phyloP scores from a whole-genome alignment of 2,888 invertebrate genomes.

The Camptogramma bilineatum region DNA sequence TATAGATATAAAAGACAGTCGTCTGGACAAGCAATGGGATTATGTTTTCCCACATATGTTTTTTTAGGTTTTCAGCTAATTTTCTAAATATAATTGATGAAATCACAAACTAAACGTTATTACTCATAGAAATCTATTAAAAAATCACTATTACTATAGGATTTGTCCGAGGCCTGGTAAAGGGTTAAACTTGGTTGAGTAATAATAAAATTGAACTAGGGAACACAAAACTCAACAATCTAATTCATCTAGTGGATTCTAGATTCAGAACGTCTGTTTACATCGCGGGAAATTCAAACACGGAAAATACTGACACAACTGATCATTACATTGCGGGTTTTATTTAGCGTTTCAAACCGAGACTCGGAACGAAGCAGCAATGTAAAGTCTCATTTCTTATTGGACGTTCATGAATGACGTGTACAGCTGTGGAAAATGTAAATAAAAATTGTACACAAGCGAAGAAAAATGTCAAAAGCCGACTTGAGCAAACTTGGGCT shows the following conservation, averaged over 20 bases:
- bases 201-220: too few relatives aligned
- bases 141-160: too few relatives aligned
- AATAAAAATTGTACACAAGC: constrained; percentile 39
- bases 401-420: constrained; percentile 18
- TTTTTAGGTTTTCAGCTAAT: too few relatives aligned
- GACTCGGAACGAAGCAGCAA: constrained; percentile 7
- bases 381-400: constrained; percentile 13
- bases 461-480: constrained; percentile 44
- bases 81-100: too few relatives aligned
- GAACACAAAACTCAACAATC: too few relatives aligned
- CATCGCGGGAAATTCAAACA: constrained; percentile 26
- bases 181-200: too few relatives aligned
- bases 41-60: too few relatives aligned
- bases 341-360: background rate
- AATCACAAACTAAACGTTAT: too few relatives aligned
- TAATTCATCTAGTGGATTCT: background rate
- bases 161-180: too few relatives aligned
- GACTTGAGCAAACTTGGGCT: constrained; percentile 60
- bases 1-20: too few relatives aligned
- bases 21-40: too few relatives aligned
- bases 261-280: constrained; percentile 22
- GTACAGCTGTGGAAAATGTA: constrained; percentile 33
- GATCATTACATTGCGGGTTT: constrained; percentile 16
- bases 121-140: too few relatives aligned
- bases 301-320: constrained; percentile 2